A percentile compares a stretch with the other conserved stretches of the same genome.
Conservation (phyloP, 2,113 vertebrate genomes). For the Rhinichthys klamathensis region DNA sequence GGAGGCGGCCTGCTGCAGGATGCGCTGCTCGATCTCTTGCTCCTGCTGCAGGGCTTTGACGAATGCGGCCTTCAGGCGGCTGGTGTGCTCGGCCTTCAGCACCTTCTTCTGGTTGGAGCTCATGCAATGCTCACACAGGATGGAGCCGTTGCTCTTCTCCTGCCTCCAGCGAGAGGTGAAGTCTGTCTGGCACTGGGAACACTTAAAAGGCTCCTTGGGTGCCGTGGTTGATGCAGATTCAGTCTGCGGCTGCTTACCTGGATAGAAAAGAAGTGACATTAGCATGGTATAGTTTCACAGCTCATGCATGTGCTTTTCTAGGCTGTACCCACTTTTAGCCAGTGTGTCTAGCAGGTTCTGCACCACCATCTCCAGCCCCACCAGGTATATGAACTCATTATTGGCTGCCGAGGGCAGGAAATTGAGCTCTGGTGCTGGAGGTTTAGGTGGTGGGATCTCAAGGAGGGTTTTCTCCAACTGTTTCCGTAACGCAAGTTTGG, state of each 20-base stretch:
- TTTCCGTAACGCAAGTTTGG: conserved; percentile 93
- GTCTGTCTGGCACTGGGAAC: conserved; percentile 96
- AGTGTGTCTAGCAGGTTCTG: conserved; percentile 96
- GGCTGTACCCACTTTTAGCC: conserved; percentile 73
- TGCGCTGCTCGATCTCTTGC: conserved; percentile 96
- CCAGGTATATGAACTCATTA: conserved; percentile 97
- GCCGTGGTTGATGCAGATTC: conserved; percentile 59
- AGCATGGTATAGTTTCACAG: not conserved
- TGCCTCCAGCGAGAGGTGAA: conserved; percentile 98
- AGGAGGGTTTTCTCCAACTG: conserved; percentile 96
- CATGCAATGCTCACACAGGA: conserved; percentile 97
- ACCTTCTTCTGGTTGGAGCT: conserved; percentile 95
- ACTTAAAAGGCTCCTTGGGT: conserved; percentile 90
- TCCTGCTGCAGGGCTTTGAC: conserved; percentile 98
- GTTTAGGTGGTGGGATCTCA: conserved; percentile 96
- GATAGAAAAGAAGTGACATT: not conserved
- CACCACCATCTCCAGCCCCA: conserved; percentile 96
- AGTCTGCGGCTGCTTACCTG: conserved; percentile 78
- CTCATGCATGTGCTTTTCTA: too few relatives aligned
- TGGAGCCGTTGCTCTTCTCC: conserved; percentile 84
- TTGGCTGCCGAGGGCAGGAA: conserved; percentile 97
- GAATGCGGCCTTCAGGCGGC: conserved; percentile 93
- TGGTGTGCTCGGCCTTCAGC: conserved; percentile 95
- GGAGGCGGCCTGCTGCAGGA: conserved; percentile 85
- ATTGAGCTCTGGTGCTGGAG: conserved; percentile 91